These are phyloP conservation scores for Taenioides sp. DNA, from an alignment of 2,797 vertebrate species.

Conservation along the genomic window DNA sequence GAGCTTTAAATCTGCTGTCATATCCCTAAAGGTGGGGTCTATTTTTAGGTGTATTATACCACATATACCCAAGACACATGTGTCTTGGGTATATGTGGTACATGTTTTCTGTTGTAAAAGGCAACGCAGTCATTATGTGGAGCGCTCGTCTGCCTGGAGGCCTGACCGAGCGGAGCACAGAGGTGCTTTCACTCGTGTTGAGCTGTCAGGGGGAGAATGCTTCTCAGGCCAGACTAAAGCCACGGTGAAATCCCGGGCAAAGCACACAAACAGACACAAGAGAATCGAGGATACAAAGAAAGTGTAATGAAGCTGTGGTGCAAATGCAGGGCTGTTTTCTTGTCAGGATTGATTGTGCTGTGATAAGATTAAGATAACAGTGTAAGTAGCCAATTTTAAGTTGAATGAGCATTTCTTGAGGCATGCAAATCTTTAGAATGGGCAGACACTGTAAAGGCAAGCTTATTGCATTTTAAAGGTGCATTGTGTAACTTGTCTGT, in stretches of 20 bases:
- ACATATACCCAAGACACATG: background rate
- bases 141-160: constrained; percentile 15
- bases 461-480: constrained; percentile 1
- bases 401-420: constrained; percentile 1
- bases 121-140: constrained; percentile 8
- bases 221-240: constrained; percentile 4
- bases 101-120: constrained; percentile 3
- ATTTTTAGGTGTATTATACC: background rate
- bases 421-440: background rate
- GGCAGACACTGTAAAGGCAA: background rate
- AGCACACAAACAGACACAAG: constrained; percentile 22
- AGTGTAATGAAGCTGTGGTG: constrained; percentile 56
- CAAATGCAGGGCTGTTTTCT: constrained; percentile 64
- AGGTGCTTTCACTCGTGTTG: constrained; percentile 22
- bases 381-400: background rate
- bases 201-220: constrained; percentile 9
- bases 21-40: background rate
- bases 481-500: too few species aligned
- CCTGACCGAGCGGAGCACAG: constrained; percentile 11
- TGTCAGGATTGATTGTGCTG: constrained; percentile 32
- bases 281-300: constrained; percentile 44
- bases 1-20: background rate
- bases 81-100: background rate
- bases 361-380: constrained; percentile 12
- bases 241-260: constrained; percentile 16